phyloP scores from a whole-genome alignment of 2,797 vertebrate species.

The Sphenopsis melanotis region DNA sequence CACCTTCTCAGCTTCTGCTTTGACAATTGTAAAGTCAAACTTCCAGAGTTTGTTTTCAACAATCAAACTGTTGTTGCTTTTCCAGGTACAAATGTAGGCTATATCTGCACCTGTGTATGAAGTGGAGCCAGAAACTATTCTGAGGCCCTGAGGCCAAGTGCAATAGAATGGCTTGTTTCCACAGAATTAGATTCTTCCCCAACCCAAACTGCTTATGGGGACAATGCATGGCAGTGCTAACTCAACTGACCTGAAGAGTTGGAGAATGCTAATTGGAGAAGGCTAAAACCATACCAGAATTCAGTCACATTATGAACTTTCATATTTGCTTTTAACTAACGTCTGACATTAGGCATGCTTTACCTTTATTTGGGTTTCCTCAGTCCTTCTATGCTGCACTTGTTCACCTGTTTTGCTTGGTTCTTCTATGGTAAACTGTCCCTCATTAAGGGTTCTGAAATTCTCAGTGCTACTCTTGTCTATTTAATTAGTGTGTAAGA shows the following conservation, averaged over 20 bases:
- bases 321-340: neutral
- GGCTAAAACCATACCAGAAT: neutral
- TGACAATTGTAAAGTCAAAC: neutral
- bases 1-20: neutral
- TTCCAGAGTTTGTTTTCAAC: neutral
- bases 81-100: neutral
- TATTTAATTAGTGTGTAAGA: neutral
- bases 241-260: neutral
- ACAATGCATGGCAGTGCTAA: neutral
- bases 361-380: neutral
- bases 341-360: neutral
- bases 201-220: neutral
- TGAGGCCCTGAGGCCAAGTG: neutral
- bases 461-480: neutral
- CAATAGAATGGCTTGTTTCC: neutral
- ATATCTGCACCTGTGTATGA: neutral
- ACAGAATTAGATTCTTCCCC: neutral
- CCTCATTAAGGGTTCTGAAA: neutral
- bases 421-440: neutral
- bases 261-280: neutral
- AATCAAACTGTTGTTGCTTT: neutral
- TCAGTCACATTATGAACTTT: neutral
- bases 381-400: neutral
- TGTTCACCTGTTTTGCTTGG: neutral
- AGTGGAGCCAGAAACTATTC: neutral